Base-by-base conservation (phyloP, 2,797 vertebrate species). In the Fistularia commersonii region DNA sequence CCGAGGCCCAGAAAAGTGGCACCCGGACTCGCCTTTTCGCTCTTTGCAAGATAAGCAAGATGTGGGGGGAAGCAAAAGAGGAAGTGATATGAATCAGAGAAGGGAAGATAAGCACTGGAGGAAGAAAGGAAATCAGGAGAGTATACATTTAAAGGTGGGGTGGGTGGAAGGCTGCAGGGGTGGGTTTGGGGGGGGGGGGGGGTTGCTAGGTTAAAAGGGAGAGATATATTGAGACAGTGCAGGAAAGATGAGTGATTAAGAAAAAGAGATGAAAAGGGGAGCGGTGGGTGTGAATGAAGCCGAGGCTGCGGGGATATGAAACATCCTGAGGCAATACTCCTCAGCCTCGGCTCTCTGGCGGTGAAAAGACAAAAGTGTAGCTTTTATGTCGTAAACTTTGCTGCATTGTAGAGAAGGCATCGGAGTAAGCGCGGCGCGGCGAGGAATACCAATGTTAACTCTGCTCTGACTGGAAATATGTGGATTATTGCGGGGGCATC, bases 281-380 rank as follows among this genome's bases (percentile, higher is more conserved):
- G 74, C 49, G 69, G 54, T 64, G 72, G 60, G 49, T 57, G 65
- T 8, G 40, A 34, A 38, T 49, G 71, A 66, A 73, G 66, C 41
- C 50, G 15, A 60, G 69, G 68, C 69, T 74, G 72, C 68, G 69
- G 78, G 82, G 77, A 86, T 76, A 87, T 78, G 66, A 83, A 86
- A 87, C 69, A 76, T 85, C 87, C 82, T 84, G 60, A 8, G 81
- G 88, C 85, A 43, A 84, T 82, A 74, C 83, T 77, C 74, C 67
- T 74, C 63, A 74, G 56, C 72, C 69, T 81, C 61, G 49, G 61
- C 66, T 74, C 74, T 84, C 75, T 80, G 69, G 71, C 65, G 64
- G 74, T 72, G 54, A 60, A 74, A 73, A 82, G 72, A 77, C 68
- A 48, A 67, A 77, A 90, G 78, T 68, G 69, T 63, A 1, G 53